Percentiles rank a stretch among this genome's conserved stretches.
phyloP scores from a whole-genome alignment of 1,140 invertebrate genomes.

The Drosophila lini region DNA sequence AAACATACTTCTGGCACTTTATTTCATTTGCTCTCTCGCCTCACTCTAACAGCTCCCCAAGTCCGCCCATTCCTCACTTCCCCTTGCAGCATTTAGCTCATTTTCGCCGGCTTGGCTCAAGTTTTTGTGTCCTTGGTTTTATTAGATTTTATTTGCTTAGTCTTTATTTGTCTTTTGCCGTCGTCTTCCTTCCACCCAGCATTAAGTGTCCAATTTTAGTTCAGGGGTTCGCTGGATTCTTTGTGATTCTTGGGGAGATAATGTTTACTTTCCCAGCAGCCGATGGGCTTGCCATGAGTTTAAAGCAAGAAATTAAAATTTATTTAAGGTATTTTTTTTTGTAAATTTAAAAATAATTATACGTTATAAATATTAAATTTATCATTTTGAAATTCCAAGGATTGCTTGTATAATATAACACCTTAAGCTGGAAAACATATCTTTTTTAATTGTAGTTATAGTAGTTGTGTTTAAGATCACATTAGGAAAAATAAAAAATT shows the following conservation, averaged over 20 bases:
- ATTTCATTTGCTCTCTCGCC: slow-evolving; percentile 70
- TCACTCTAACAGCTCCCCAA: slow-evolving; percentile 6
- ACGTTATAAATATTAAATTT: not conserved
- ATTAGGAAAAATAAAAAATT: too few relatives aligned
- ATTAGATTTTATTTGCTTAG: slow-evolving; percentile 83
- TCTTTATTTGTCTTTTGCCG: slow-evolving; percentile 75
- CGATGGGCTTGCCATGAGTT: not conserved
- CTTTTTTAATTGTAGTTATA: too few relatives aligned
- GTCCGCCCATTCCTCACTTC: not conserved
- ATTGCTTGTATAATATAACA: not conserved
- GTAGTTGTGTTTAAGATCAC: too few relatives aligned
- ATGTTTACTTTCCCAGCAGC: slow-evolving; percentile 35
- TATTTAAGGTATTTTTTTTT: not conserved
- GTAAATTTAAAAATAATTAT: not conserved
- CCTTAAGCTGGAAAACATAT: not conserved
- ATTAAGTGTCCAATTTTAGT: slow-evolving; percentile 73
- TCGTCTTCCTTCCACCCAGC: slow-evolving; percentile 35
- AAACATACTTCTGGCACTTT: slow-evolving; percentile 76
- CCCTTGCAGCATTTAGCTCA: slow-evolving; percentile 57
- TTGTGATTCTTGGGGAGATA: slow-evolving; percentile 36
- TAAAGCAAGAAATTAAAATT: not conserved
- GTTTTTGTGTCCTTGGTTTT: slow-evolving; percentile 73
- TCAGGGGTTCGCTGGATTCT: slow-evolving; percentile 12
- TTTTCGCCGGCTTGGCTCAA: slow-evolving; percentile 59
- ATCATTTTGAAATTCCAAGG: not conserved